Evolutionary conservation across 2,888 invertebrate genomes (phyloP).

Genomic region (Heliconius cydno): DNA sequence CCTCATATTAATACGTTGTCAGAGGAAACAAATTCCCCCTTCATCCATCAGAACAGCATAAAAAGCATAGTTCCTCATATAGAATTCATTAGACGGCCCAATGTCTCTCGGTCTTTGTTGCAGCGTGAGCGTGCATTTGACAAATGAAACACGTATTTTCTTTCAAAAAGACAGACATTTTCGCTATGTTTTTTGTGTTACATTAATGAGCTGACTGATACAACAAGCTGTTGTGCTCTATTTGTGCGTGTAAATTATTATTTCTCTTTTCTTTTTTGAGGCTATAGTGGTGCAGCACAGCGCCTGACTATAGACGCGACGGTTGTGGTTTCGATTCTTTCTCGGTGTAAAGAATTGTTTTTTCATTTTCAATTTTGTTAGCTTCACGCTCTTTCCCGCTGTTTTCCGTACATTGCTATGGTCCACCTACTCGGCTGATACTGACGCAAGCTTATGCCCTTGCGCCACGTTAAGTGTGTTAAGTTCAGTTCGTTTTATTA

Average conservation of each 20-base stretch:
- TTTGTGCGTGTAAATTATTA: conserved; percentile 12
- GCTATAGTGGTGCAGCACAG: neutral
- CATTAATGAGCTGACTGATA: conserved; percentile 29
- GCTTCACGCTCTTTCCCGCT: neutral
- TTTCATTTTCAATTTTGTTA: neutral
- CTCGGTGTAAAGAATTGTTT: too few relatives aligned
- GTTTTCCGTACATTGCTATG: too few relatives aligned
- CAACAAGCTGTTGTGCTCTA: conserved; percentile 13
- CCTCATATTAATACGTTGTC: neutral
- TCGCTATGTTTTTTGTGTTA: conserved; percentile 32
- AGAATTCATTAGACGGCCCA: conserved; percentile 43
- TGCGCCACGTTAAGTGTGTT: too few relatives aligned
- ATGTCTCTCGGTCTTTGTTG: conserved; percentile 37
- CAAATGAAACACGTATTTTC: conserved; percentile 37
- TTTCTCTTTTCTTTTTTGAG: neutral
- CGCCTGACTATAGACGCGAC: neutral
- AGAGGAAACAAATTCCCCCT: conserved; percentile 11
- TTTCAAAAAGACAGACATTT: conserved; percentile 36
- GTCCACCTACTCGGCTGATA: too few relatives aligned
- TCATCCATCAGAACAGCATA: conserved; percentile 13
- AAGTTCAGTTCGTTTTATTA: too few relatives aligned
- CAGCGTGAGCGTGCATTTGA: conserved; percentile 36
- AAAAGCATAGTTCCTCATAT: conserved; percentile 36
- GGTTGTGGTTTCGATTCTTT: neutral
- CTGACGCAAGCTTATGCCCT: too few relatives aligned